Base-by-base conservation (phyloP, 2,888 invertebrate species). In the Pelosia muscerda region DNA sequence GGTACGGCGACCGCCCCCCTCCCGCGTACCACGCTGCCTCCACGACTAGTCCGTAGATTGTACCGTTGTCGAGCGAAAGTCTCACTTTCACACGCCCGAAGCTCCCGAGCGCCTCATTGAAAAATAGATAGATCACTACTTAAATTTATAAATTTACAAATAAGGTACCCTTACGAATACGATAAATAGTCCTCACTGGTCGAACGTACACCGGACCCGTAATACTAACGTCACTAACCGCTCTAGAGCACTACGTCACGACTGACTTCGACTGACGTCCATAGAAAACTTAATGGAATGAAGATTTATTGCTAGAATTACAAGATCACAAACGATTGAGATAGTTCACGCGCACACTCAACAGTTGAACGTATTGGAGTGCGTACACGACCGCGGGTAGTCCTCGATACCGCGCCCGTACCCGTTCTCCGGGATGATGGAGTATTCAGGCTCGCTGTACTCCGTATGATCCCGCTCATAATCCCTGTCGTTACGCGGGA, bases 271-370 rank as follows among this genome's bases (percentile, higher is more conserved):
- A 49, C 49, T 19, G 49, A 49, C 49, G 86, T 89, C 88, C 92
- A 86, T 87, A 91, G 84, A 90, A 91, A 93, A 92, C 92, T 88
- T 93, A 92, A 92, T 92, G 94, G 95, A 95, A 95, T 94, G 95
- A 94, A 95, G 93, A 90, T 92, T 95, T 95, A 95, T 95, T 95
- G 95, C 95, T 95, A 95, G 89, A 90, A 93, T 95, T 94, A 90
- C 93, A 95, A 95, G 93, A 95, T 95, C 95, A 95, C 95, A 93
- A 93, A 92, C 80, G 86, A 88, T 90, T 86, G 85, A 88, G 83
- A 89, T 83, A 88, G 89, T 88, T 84, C 87, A 70, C 73, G 72
- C 78, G 72, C 71, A 71, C 87, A 77, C 92, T 95, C 94, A 95
- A 92, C 95, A 95, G 90, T 95, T 94, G 88, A 95, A 95, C 71